phyloP scores from a whole-genome alignment of 1,140 invertebrate genomes.

The Dinoponera quadriceps region DNA sequence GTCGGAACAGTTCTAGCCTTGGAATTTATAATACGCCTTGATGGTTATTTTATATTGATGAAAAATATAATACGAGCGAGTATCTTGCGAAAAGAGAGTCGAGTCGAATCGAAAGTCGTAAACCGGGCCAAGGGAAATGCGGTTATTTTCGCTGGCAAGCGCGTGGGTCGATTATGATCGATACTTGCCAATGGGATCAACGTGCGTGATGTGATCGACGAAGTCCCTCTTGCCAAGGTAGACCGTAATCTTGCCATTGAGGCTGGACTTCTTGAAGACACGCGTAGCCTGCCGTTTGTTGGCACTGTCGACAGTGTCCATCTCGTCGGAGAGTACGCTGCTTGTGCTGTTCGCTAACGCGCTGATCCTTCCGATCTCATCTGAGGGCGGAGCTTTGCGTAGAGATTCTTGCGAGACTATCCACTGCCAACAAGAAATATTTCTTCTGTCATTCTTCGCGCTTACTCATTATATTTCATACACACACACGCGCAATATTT shows the following conservation, averaged over 20 bases:
- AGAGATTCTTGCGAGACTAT: constrained; percentile 72
- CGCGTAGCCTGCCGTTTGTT: constrained; percentile 83
- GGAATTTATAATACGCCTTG: no score
- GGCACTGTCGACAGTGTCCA: constrained; percentile 80
- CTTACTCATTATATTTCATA: no score
- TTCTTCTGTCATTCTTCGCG: no score
- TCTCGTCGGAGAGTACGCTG: constrained; percentile 64
- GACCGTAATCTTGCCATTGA: constrained; percentile 98
- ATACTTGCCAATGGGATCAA: constrained; percentile 97
- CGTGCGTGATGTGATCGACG: constrained; percentile 97
- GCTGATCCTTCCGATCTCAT: constrained; percentile 70
- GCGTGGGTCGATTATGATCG: neutral
- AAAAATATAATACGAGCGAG: no score
- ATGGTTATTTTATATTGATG: no score
- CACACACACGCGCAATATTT: no score
- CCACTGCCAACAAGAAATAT: constrained; percentile 61
- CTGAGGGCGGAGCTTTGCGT: constrained; percentile 71
- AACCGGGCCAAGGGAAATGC: no score
- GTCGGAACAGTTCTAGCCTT: no score
- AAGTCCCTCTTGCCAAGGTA: constrained; percentile 99
- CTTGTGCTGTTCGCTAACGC: neutral
- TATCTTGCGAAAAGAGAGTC: no score
- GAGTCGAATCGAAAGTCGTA: no score
- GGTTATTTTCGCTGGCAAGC: neutral
- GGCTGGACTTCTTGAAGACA: constrained; percentile 98